These are phyloP conservation scores for Euzophera pinguis DNA, from an alignment of 2,888 invertebrate species.

Conservation along the genomic window DNA sequence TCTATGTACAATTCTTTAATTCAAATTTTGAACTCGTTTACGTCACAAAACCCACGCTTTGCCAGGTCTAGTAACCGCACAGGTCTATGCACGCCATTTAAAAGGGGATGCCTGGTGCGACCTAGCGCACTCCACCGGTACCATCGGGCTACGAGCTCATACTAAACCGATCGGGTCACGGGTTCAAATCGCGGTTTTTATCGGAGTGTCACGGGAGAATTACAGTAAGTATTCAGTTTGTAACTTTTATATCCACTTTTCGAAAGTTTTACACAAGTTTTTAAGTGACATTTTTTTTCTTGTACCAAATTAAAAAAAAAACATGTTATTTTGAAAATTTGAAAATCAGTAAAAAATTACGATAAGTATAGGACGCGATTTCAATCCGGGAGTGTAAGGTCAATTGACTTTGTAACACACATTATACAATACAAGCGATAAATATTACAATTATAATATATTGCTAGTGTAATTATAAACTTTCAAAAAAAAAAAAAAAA, in stretches of 20 bases:
- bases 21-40: background rate
- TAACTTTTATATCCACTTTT: slow-evolving; percentile 1
- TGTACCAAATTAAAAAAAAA: background rate
- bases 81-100: slow-evolving; percentile 57
- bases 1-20: too few species aligned
- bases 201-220: slow-evolving; percentile 6
- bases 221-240: slow-evolving; percentile 16
- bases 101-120: slow-evolving; percentile 59
- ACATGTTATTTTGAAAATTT: background rate
- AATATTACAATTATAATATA: too few species aligned
- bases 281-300: background rate
- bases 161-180: slow-evolving; percentile 14
- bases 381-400: too few species aligned
- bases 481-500: too few species aligned
- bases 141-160: slow-evolving; percentile 32
- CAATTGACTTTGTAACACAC: too few species aligned
- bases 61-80: slow-evolving; percentile 27
- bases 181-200: slow-evolving; percentile 4
- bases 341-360: too few species aligned
- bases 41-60: slow-evolving; percentile 48
- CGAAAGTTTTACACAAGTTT: background rate
- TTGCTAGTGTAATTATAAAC: too few species aligned
- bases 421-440: too few species aligned
- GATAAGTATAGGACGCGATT: too few species aligned
- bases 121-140: slow-evolving; percentile 55